Evolutionary conservation across 2,113 vertebrate genomes (phyloP).

Genomic region (Promerops cafer): DNA sequence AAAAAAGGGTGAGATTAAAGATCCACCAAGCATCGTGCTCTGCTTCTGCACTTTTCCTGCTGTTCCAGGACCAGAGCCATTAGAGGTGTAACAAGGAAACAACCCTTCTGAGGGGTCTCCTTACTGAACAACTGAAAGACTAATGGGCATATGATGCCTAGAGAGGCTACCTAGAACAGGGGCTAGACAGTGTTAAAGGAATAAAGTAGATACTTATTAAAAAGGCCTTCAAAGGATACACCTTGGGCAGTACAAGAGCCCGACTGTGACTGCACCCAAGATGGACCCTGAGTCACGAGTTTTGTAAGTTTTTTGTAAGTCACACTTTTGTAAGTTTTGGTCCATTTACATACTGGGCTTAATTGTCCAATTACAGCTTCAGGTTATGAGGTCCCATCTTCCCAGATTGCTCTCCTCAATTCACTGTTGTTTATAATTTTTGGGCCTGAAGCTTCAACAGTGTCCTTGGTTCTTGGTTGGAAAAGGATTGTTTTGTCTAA

Average conservation of each 20-base stretch:
- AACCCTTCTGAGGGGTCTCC: not conserved
- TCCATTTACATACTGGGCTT: not conserved
- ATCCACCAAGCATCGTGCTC: not conserved
- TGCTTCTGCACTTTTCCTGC: not conserved
- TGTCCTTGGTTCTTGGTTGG: not conserved
- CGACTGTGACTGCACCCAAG: not conserved
- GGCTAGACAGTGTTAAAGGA: not conserved
- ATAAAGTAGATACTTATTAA: not conserved
- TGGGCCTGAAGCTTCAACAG: not conserved
- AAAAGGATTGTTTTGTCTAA: not conserved
- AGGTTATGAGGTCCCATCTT: not conserved
- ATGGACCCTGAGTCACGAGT: not conserved
- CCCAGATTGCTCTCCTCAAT: not conserved
- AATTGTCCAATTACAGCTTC: not conserved
- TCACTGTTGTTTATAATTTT: not conserved
- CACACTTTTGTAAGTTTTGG: not conserved
- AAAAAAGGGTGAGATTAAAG: not conserved
- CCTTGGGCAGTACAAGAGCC: not conserved
- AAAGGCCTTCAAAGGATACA: not conserved
- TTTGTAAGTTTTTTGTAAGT: too few species aligned
- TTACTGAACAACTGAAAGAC: not conserved
- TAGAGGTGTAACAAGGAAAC: not conserved
- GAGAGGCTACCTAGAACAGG: not conserved
- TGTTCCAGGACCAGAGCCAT: not conserved
- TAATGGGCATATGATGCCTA: not conserved